These are phyloP conservation scores for Pocillopora verrucosa DNA, from an alignment of 64 coral and sea anemone species.

Conservation along the genomic window DNA sequence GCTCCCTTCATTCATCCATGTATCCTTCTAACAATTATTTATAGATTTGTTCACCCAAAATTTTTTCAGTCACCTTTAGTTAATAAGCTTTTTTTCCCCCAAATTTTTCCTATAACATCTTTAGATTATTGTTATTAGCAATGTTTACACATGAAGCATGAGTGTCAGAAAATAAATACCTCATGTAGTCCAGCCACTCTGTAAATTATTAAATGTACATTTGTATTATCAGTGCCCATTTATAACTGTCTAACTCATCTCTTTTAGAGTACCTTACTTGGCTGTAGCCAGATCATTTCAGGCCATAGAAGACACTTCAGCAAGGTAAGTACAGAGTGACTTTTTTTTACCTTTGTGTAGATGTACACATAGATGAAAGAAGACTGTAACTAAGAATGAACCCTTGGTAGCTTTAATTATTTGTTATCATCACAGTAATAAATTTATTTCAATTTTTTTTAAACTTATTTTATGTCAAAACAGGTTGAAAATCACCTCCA, in stretches of 20 bases:
- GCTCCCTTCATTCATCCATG: too few relatives aligned
- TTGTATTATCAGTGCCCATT: not conserved
- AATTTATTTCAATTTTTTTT: too few relatives aligned
- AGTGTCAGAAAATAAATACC: too few relatives aligned
- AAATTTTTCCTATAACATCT: too few relatives aligned
- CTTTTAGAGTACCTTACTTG: constrained; percentile 84
- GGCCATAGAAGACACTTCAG: constrained; percentile 92
- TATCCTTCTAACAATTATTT: too few relatives aligned
- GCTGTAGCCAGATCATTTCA: constrained; percentile 94
- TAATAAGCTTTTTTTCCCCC: too few relatives aligned
- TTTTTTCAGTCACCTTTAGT: too few relatives aligned
- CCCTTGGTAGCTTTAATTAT: not conserved
- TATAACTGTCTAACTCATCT: not conserved
- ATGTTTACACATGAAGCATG: too few relatives aligned
- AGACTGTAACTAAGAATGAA: not conserved
- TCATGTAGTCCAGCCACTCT: not conserved
- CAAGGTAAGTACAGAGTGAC: constrained; percentile 54
- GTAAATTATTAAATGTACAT: not conserved
- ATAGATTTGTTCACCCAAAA: too few relatives aligned
- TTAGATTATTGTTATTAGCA: too few relatives aligned
- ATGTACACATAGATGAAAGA: too few relatives aligned
- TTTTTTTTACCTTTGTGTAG: not conserved
- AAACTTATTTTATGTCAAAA: not conserved
- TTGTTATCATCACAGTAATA: not conserved
- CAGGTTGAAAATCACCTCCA: constrained; percentile 93